Evolutionary conservation across 2,888 invertebrate genomes (phyloP).

Genomic region (Pollenia griseotomentosa): DNA sequence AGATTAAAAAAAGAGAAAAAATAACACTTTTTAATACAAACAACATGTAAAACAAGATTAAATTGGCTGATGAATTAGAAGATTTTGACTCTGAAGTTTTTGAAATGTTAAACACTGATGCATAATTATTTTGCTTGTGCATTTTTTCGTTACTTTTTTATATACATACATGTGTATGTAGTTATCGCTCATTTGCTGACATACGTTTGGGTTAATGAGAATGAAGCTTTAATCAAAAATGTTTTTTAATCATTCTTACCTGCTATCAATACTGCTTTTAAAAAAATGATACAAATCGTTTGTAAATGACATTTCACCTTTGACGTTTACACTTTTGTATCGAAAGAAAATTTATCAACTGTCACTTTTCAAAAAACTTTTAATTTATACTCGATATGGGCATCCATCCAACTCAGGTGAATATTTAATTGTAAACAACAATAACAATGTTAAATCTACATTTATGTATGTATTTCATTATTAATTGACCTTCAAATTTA

Average conservation of each 20-base stretch:
- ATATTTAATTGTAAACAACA: slow-evolving; percentile 25
- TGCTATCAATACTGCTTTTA: slow-evolving; percentile 52
- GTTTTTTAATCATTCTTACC: slow-evolving; percentile 44
- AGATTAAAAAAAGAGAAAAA: too few relatives aligned
- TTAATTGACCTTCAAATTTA: slow-evolving; percentile 50
- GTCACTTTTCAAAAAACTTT: slow-evolving; percentile 13
- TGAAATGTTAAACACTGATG: too few relatives aligned
- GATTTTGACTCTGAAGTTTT: too few relatives aligned
- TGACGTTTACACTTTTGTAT: slow-evolving; percentile 4
- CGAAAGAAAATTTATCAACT: slow-evolving; percentile 9
- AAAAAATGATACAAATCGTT: slow-evolving; percentile 65
- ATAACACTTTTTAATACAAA: too few relatives aligned
- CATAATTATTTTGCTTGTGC: too few relatives aligned
- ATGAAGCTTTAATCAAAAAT: too few relatives aligned
- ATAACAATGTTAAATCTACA: slow-evolving; percentile 11
- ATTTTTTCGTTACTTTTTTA: too few relatives aligned
- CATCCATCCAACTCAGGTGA: slow-evolving; percentile 4
- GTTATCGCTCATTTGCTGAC: too few relatives aligned
- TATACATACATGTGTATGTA: too few relatives aligned
- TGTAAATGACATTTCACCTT: slow-evolving; percentile 61
- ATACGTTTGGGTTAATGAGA: too few relatives aligned
- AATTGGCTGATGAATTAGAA: too few relatives aligned
- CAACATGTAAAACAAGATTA: too few relatives aligned
- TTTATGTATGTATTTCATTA: slow-evolving; percentile 31
- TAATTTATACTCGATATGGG: slow-evolving; percentile 3